phyloP scores from a whole-genome alignment of 1,140 invertebrate species.

The Cydia splendana region DNA sequence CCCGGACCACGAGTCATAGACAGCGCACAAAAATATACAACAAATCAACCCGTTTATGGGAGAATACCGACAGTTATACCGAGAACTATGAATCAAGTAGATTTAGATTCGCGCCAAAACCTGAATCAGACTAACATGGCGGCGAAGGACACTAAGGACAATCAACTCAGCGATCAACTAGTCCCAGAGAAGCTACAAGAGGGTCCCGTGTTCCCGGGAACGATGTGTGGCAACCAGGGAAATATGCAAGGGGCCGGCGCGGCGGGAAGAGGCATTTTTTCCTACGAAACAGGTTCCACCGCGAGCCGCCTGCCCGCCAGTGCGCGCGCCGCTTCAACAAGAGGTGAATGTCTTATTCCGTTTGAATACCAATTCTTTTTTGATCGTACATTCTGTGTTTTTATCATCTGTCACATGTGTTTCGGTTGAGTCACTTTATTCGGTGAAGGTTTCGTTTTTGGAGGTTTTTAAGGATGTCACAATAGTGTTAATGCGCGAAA shows the following conservation, averaged over 20 bases:
- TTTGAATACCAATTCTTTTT: constrained; percentile 44
- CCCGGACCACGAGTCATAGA: constrained; percentile 58
- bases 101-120: constrained; percentile 44
- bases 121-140: constrained; percentile 37
- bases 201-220: constrained; percentile 45
- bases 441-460: constrained; percentile 19
- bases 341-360: constrained; percentile 73
- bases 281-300: constrained; percentile 72
- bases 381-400: constrained; percentile 43
- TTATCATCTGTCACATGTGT: constrained; percentile 31
- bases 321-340: constrained; percentile 63
- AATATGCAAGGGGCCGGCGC: constrained; percentile 69
- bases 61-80: constrained; percentile 49
- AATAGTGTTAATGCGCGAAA: constrained; percentile 51
- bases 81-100: constrained; percentile 44
- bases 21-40: constrained; percentile 56
- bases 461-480: constrained; percentile 37
- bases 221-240: constrained; percentile 66
- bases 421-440: constrained; percentile 21
- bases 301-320: constrained; percentile 57
- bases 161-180: constrained; percentile 62
- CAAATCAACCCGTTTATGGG: constrained; percentile 56
- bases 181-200: constrained; percentile 71
- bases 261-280: constrained; percentile 68
- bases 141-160: constrained; percentile 44